phyloP scores from a whole-genome alignment of 2,113 vertebrate species.

The Corapipo altera region DNA sequence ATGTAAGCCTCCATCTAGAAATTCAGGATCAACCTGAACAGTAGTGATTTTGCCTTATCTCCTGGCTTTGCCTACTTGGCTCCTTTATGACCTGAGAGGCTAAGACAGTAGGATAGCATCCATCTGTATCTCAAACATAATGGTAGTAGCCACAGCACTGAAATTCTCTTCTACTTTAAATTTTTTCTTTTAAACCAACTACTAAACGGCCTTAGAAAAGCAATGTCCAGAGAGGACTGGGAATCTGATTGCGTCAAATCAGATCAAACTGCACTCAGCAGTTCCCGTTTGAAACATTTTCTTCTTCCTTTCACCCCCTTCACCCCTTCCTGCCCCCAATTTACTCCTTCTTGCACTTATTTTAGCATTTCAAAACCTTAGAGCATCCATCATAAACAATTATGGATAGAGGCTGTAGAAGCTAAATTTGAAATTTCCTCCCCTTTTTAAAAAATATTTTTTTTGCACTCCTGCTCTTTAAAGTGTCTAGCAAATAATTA shows the following conservation, averaged over 20 bases:
- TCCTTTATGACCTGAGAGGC: not conserved
- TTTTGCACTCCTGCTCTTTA: not conserved
- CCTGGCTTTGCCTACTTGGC: not conserved
- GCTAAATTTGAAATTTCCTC: not conserved
- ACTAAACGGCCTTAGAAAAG: not conserved
- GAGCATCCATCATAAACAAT: not conserved
- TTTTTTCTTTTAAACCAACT: not conserved
- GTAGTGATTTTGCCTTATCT: not conserved
- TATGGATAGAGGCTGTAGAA: not conserved
- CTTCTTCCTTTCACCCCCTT: not conserved
- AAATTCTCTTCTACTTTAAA: not conserved
- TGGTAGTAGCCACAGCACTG: not conserved
- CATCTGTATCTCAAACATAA: not conserved
- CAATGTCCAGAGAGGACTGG: not conserved
- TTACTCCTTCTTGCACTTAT: not conserved
- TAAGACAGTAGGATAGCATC: not conserved
- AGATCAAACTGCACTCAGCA: not conserved
- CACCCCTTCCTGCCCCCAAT: fast-evolving
- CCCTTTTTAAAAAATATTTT: not conserved
- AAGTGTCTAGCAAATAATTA: not conserved
- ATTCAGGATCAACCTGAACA: not conserved
- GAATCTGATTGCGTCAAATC: not conserved
- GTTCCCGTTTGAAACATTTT: not conserved
- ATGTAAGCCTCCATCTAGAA: not conserved
- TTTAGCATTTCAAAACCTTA: not conserved